phyloP scores from a whole-genome alignment of 2,888 invertebrate species.

The Leptinotarsa rubiginosa region DNA sequence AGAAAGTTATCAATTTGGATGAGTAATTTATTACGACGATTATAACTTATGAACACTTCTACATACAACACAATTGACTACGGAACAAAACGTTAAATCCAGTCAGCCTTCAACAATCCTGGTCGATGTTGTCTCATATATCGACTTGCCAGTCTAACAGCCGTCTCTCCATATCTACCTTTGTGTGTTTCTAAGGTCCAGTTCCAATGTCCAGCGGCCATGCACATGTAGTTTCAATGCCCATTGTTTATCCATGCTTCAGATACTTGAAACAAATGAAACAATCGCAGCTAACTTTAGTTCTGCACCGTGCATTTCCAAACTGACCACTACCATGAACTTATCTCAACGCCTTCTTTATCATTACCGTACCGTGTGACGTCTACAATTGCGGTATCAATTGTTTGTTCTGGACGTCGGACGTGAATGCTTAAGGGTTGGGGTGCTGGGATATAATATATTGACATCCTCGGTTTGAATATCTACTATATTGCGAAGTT shows the following conservation, averaged over 20 bases:
- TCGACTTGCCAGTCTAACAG: slow-evolving; percentile 45
- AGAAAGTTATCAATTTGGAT: no score
- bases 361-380: slow-evolving; percentile 52
- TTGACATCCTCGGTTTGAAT: slow-evolving; percentile 34
- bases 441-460: slow-evolving; percentile 29
- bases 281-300: slow-evolving; percentile 60
- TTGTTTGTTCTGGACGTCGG: slow-evolving; percentile 44
- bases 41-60: neutral
- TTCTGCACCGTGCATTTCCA: slow-evolving; percentile 59
- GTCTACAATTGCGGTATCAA: slow-evolving; percentile 52
- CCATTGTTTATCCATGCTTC: slow-evolving; percentile 60
- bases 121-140: slow-evolving; percentile 48
- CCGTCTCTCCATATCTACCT: slow-evolving; percentile 40
- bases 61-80: neutral
- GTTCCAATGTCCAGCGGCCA: slow-evolving; percentile 48
- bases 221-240: slow-evolving; percentile 55
- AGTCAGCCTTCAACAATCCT: slow-evolving; percentile 13
- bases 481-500: slow-evolving; percentile 22
- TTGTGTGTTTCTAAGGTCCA: slow-evolving; percentile 36
- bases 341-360: slow-evolving; percentile 57
- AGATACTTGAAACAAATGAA: slow-evolving; percentile 57
- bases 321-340: slow-evolving; percentile 54
- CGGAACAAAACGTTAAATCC: slow-evolving; percentile 8
- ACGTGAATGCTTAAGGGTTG: slow-evolving; percentile 42
- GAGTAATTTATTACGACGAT: no score